phyloP scores from a whole-genome alignment of 2,113 vertebrate species.

The Agelaius tricolor region DNA sequence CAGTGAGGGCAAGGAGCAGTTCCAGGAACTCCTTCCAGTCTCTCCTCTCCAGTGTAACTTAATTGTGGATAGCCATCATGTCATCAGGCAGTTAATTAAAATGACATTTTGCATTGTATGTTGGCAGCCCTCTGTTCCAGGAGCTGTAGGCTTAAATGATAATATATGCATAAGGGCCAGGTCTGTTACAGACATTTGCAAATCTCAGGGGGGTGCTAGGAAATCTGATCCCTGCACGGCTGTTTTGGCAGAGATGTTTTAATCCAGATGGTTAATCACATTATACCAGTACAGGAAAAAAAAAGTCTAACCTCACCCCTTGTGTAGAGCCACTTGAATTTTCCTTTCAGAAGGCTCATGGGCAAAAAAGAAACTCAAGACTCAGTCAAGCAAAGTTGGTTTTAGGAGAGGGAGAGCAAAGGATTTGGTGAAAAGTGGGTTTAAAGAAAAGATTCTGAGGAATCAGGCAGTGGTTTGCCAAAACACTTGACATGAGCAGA shows the following conservation, averaged over 20 bases:
- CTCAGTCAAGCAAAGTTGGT: neutral
- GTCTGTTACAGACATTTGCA: neutral
- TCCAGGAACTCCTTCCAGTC: slow-evolving; percentile 5
- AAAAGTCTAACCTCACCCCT: neutral
- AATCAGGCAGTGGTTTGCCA: neutral
- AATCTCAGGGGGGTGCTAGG: neutral
- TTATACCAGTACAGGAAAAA: neutral
- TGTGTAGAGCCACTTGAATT: neutral
- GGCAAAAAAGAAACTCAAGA: neutral
- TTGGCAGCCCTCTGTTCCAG: neutral
- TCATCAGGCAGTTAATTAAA: slow-evolving; percentile 15
- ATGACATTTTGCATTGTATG: neutral
- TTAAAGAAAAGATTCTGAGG: neutral
- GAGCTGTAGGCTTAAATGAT: neutral
- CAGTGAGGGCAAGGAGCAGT: neutral
- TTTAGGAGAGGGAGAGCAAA: neutral
- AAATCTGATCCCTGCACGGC: neutral
- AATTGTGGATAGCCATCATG: neutral
- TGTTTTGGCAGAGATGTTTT: slow-evolving; percentile 1
- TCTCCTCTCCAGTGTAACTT: neutral
- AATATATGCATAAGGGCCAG: neutral
- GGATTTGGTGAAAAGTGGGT: neutral
- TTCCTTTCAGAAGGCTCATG: neutral
- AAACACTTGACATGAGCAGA: neutral
- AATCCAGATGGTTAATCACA: neutral